Evolutionary conservation across 2,113 vertebrate genomes (phyloP).

Genomic region (Mobula hypostoma): DNA sequence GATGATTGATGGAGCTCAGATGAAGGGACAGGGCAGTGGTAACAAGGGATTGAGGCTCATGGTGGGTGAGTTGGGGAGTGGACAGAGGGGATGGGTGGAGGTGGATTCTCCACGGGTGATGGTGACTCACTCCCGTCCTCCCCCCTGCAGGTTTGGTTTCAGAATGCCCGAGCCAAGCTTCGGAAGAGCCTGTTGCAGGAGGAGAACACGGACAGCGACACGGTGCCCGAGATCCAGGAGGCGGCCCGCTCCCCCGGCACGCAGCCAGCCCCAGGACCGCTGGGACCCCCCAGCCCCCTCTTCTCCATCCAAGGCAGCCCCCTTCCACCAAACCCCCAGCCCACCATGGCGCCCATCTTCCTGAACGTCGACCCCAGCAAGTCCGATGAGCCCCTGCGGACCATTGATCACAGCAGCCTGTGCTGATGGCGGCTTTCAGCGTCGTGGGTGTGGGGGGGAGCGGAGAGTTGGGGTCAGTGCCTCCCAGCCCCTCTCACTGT

Average conservation of each 20-base stretch:
- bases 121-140: no score
- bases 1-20: no score
- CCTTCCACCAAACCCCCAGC: constrained; percentile 44
- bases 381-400: neutral
- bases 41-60: no score
- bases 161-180: constrained; percentile 60
- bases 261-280: constrained; percentile 35
- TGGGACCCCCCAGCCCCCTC: constrained; percentile 38
- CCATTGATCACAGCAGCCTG: neutral
- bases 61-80: neutral
- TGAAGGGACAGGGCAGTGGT: no score
- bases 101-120: neutral
- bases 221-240: constrained; percentile 1
- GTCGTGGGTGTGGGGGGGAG: neutral
- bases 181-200: constrained; percentile 51
- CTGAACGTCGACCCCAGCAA: constrained; percentile 44
- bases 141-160: constrained; percentile 58
- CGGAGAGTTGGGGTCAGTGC: neutral
- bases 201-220: constrained; percentile 44
- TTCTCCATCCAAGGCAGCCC: constrained; percentile 43
- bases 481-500: neutral
- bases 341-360: constrained; percentile 42
- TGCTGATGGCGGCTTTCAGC: neutral
- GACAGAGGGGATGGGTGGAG: neutral
- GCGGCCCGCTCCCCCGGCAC: neutral